Percentiles rank a stretch among this genome's conserved stretches.
Evolutionary conservation across 2,888 invertebrate genomes (phyloP).

Genomic region (Galerucella nymphaeae): DNA sequence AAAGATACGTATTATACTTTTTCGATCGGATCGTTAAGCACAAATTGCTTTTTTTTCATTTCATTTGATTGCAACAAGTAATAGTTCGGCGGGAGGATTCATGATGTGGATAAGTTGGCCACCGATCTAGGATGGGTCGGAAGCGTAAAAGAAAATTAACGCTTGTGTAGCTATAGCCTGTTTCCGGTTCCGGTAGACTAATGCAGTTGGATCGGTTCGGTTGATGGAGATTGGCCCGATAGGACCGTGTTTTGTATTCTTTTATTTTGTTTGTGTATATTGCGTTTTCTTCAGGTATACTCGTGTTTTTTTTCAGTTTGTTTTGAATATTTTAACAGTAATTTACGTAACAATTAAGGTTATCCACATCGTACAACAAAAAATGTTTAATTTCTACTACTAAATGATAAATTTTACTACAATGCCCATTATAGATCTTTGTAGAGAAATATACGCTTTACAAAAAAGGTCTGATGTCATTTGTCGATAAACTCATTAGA

Average conservation of each 20-base stretch:
- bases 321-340: too few relatives aligned
- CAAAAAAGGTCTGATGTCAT: too few relatives aligned
- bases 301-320: background rate
- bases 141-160: conserved; percentile 58
- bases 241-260: conserved; percentile 45
- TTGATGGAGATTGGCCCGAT: conserved; percentile 59
- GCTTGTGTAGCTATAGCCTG: conserved; percentile 60
- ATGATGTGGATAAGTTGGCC: conserved; percentile 59
- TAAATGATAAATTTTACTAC: too few relatives aligned
- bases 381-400: too few relatives aligned
- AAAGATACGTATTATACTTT: conserved; percentile 34
- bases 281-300: background rate
- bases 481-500: too few relatives aligned
- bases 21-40: conserved; percentile 46
- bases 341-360: too few relatives aligned
- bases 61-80: conserved; percentile 46
- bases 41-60: conserved; percentile 47
- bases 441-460: too few relatives aligned
- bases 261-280: conserved; percentile 5
- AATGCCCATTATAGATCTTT: too few relatives aligned
- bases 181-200: conserved; percentile 61
- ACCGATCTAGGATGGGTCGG: conserved; percentile 59
- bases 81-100: conserved; percentile 45
- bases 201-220: conserved; percentile 59
- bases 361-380: too few relatives aligned